Evolutionary conservation across 2,797 vertebrate genomes (phyloP), one percentile per base, ranked within the genome.

Genomic region (Oreochromis grahami): DNA sequence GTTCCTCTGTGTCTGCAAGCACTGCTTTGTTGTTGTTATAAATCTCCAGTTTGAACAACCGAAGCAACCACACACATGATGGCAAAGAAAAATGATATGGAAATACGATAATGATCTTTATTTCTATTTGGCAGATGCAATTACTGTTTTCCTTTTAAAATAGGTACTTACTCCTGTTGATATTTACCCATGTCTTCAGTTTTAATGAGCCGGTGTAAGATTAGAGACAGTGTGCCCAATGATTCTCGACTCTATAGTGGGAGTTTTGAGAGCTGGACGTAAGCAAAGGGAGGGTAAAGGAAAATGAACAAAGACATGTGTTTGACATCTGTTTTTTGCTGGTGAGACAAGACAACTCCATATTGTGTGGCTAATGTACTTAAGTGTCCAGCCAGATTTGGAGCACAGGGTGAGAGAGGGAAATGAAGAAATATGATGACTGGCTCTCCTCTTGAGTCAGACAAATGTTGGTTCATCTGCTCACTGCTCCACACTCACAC

Each of bases 401-500:
- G 86, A 91, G 86, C 81, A 17, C 81, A 78, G 86, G 74, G 86
- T 87, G 84, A 88, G 84, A 79, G 86, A 82, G 58, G 80, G 70
- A 92, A 93, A 95, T 93, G 84, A 94, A 93, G 91, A 94, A 92
- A 93, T 86, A 93, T 91, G 91, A 94, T 86, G 86, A 92, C 87
- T 93, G 91, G 84, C 91, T 91, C 84, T 92, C 60, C 77, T 89
- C 87, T 84, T 88, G 90, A 88, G 87, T 83, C 88, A 85, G 86
- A 94, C 91, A 95, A 94, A 94, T 94, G 91, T 94, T 93, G 86
- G 92, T 93, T 96, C 90, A 92, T 95, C 94, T 94, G 91, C 90
- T 94, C 80, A 86, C 85, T 92, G 85, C 72, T 53, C 80, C 52
- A 65, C 77, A 41, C 53, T 51, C 55, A 60, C 74, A 36, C 45